Base-by-base conservation (phyloP, 2,113 vertebrate species). In the Hiodon alosoides region DNA sequence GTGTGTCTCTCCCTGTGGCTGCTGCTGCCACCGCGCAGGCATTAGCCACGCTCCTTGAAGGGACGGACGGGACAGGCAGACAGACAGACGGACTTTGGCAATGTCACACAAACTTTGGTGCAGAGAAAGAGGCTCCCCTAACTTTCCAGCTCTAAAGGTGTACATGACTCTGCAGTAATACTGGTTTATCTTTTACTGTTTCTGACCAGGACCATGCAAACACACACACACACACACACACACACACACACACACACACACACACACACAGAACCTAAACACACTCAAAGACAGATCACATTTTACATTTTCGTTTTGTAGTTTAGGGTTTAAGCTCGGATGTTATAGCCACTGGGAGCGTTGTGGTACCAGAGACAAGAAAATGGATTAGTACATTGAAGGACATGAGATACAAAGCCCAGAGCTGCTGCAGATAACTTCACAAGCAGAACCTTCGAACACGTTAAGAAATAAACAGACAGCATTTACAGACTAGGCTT, bases 1-100 rank as follows among this genome's bases (percentile, higher is more conserved):
- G 61, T 71, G 67, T 79, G 78, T 51, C 74, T 80, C 76, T 80
- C 85, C 78, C 81, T 89, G 76, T 78, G 86, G 60, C 71, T 83
- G 71, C 16, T 85, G 75, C 69, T 83, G 69, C 88, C 57, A 4
- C 5, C 73, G 70, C 65, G 47, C 74, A 76, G 85, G 83, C 85
- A 89, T 81, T 90, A 89, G 66, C 51, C 17, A n/a, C 65, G 64
- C 75, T n/a, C 71, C 55, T 16, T 51, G 51, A 46, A 48, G 46
- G 66, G n/a, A 46, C 14, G 31, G 13, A 7, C 31, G 70, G 67
- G 54, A 59, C 17, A 11, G 51, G 61, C 52, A 80, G n/a, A 11
- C 48, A 54, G 1, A 65, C 59, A 58, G 52, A 60, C 31, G 69
- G 53, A 13, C 70, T 8, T 48, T 14, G 62, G 8, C 16, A 57